phyloP scores from a whole-genome alignment of 1,140 invertebrate genomes.

The Polyergus mexicanus region DNA sequence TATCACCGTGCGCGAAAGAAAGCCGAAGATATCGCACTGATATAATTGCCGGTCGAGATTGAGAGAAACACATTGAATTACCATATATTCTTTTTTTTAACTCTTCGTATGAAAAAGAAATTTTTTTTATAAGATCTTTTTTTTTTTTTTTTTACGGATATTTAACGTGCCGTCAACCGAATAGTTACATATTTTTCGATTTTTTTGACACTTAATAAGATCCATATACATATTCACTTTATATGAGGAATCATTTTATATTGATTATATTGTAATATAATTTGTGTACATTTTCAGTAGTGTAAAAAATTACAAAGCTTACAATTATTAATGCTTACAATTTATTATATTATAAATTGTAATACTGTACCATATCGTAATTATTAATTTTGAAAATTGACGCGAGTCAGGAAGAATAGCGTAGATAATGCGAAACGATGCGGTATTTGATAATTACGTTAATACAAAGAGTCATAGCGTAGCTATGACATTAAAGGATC shows the following conservation, averaged over 20 bases:
- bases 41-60: conserved; percentile 50
- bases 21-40: conserved; percentile 62
- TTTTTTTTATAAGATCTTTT: not conserved
- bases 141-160: too few species aligned
- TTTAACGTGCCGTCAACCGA: too few species aligned
- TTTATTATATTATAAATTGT: not conserved
- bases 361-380: conserved; percentile 11
- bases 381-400: not conserved
- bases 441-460: conserved; percentile 14
- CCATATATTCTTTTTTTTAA: conserved; percentile 1
- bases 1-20: conserved; percentile 68
- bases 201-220: not conserved
- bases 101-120: too few species aligned
- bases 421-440: not conserved
- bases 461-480: conserved; percentile 17
- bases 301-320: not conserved
- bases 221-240: not conserved
- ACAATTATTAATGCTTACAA: not conserved
- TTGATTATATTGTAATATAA: too few species aligned
- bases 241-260: too few species aligned
- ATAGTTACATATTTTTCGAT: too few species aligned
- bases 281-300: too few species aligned
- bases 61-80: conserved; percentile 39
- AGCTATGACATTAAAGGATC: conserved; percentile 39
- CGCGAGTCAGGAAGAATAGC: not conserved